These are phyloP conservation scores for Ciconia nigra DNA, from an alignment of 2,797 vertebrate species.

Conservation along the genomic window DNA sequence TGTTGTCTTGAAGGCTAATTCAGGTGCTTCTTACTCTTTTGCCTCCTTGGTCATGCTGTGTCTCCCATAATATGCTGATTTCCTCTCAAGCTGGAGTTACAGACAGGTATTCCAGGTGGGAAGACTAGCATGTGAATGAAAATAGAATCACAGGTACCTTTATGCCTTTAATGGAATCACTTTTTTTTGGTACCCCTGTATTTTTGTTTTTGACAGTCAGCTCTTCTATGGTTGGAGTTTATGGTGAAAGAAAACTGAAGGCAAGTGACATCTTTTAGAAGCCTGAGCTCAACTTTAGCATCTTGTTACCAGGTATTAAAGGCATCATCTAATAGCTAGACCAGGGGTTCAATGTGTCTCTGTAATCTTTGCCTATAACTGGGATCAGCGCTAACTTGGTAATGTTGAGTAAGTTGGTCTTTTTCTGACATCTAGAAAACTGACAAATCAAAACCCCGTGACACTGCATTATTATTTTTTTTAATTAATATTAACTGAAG, in stretches of 20 bases:
- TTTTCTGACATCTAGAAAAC: not conserved
- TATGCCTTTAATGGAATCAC: not conserved
- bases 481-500: not conserved
- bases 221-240: not conserved
- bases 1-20: not conserved
- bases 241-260: not conserved
- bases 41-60: not conserved
- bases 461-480: not conserved
- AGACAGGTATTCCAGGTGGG: not conserved
- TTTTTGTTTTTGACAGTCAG: not conserved
- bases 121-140: not conserved
- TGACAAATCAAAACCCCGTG: not conserved
- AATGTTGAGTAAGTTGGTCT: not conserved
- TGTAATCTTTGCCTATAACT: not conserved
- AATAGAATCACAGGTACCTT: not conserved
- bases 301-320: not conserved
- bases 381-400: not conserved
- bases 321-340: not conserved
- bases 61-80: not conserved
- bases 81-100: not conserved
- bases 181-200: not conserved
- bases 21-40: not conserved
- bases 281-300: not conserved
- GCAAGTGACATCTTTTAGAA: not conserved
- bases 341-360: accelerated